These are phyloP conservation scores for Melanotaenia pygmaea DNA, from an alignment of 2,797 vertebrate genomes.

Conservation along the genomic window DNA sequence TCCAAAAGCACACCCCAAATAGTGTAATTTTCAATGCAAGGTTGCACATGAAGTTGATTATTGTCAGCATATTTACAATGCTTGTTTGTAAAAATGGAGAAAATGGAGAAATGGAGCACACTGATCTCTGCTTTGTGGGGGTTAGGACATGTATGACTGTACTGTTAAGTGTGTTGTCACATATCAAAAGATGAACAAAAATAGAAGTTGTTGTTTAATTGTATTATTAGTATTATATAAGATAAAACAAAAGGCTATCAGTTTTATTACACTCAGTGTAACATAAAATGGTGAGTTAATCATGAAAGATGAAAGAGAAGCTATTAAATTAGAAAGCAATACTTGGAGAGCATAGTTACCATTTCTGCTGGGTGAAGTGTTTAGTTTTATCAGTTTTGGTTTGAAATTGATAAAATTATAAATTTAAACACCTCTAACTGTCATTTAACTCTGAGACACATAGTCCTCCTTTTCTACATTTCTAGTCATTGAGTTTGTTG, in stretches of 20 bases:
- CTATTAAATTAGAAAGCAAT: not conserved
- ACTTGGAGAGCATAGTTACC: too few relatives aligned
- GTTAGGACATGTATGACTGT: not conserved
- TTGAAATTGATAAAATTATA: too few relatives aligned
- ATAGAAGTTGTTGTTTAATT: not conserved
- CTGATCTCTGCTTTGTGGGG: not conserved
- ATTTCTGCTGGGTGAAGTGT: too few relatives aligned
- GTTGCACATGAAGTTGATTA: slow-evolving; percentile 38
- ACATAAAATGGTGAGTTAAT: not conserved
- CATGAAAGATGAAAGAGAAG: not conserved
- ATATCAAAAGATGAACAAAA: not conserved
- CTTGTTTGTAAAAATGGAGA: not conserved
- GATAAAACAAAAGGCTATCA: not conserved
- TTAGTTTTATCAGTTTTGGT: too few relatives aligned
- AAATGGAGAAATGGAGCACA: not conserved
- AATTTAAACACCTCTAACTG: too few relatives aligned
- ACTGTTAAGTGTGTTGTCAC: too few relatives aligned
- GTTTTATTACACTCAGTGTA: too few relatives aligned
- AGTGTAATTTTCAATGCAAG: slow-evolving; percentile 13
- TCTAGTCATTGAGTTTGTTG: too few relatives aligned
- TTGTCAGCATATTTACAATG: slow-evolving; percentile 22
- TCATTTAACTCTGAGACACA: too few relatives aligned
- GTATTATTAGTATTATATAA: not conserved
- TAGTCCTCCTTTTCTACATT: too few relatives aligned
- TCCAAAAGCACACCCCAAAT: slow-evolving; percentile 15